Evolutionary conservation across 1,140 invertebrate species (phyloP).

Genomic region (Zaprionus capensis): DNA sequence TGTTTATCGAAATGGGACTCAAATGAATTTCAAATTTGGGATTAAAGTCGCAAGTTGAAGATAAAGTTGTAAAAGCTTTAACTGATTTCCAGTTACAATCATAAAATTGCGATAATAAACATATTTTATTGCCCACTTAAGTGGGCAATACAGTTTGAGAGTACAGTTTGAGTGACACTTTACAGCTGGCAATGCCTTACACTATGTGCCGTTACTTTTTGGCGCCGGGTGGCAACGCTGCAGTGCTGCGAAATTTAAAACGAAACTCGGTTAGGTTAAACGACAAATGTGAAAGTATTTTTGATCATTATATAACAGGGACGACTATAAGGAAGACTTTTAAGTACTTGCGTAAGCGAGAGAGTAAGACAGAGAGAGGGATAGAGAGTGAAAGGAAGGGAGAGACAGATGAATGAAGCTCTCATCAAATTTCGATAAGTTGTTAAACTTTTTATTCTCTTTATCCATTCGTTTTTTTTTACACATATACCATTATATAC

Average conservation of each 20-base stretch:
- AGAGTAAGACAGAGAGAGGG: not conserved
- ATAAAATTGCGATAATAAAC: conserved; percentile 2
- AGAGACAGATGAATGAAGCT: not conserved
- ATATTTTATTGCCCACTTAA: conserved; percentile 11
- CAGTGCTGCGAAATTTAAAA: conserved; percentile 3
- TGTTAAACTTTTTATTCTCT: conserved; percentile 67
- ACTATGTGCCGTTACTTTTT: conserved; percentile 29
- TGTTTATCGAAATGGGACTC: conserved; percentile 29
- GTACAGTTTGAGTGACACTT: conserved; percentile 1
- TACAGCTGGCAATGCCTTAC: conserved; percentile 21
- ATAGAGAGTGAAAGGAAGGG: not conserved
- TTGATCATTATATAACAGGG: not conserved
- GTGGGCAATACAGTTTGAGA: not conserved
- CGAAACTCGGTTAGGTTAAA: not conserved
- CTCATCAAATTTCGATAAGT: conserved; percentile 33
- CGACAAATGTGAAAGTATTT: conserved; percentile 20
- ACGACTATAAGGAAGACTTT: conserved; percentile 1
- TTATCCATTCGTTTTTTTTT: conserved; percentile 69
- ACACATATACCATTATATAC: conserved; percentile 58
- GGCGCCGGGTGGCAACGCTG: conserved; percentile 28
- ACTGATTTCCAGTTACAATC: conserved; percentile 3
- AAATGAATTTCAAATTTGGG: conserved; percentile 7
- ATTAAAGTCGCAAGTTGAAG: not conserved
- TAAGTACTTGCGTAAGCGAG: conserved; percentile 3
- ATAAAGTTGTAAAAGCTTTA: not conserved